phyloP scores from a whole-genome alignment of 2,888 invertebrate genomes.

The Cataglyphis albicans region DNA sequence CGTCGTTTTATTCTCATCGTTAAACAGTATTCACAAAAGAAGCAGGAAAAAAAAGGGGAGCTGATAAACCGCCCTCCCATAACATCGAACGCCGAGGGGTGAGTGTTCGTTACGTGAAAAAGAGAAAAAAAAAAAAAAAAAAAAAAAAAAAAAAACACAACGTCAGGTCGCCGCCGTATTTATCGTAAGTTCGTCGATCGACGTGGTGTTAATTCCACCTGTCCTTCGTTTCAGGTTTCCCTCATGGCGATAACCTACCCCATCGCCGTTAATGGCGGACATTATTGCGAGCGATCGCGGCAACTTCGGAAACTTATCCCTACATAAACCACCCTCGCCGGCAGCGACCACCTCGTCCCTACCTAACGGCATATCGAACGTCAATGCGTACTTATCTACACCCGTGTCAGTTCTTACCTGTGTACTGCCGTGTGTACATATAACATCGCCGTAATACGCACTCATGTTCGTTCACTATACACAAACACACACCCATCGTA shows the following conservation, averaged over 20 bases:
- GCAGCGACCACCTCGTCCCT: conserved; percentile 27
- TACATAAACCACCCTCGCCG: conserved; percentile 47
- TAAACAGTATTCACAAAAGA: conserved; percentile 43
- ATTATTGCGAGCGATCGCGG: conserved; percentile 79
- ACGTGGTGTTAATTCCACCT: conserved; percentile 81
- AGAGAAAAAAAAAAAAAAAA: conserved; percentile 1
- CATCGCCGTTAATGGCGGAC: conserved; percentile 80
- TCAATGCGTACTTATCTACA: conserved; percentile 74
- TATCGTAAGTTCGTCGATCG: conserved; percentile 72
- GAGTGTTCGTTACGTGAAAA: conserved; percentile 44
- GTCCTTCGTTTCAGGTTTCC: conserved; percentile 77
- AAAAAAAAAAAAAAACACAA: neutral
- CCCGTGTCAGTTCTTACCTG: conserved; percentile 50
- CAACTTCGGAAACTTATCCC: conserved; percentile 78
- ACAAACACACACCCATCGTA: neutral
- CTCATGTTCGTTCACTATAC: conserved; percentile 10
- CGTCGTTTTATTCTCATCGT: conserved; percentile 40
- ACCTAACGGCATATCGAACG: conserved; percentile 70
- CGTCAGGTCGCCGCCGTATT: conserved; percentile 56
- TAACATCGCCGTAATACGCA: conserved; percentile 49
- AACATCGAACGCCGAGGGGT: conserved; percentile 29
- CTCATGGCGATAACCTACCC: conserved; percentile 76
- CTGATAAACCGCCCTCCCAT: conserved; percentile 24
- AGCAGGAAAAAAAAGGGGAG: conserved; percentile 8
- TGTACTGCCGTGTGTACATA: conserved; percentile 37